These are phyloP conservation scores for Drepana falcataria DNA, from an alignment of 2,888 invertebrate species.

Conservation along the genomic window DNA sequence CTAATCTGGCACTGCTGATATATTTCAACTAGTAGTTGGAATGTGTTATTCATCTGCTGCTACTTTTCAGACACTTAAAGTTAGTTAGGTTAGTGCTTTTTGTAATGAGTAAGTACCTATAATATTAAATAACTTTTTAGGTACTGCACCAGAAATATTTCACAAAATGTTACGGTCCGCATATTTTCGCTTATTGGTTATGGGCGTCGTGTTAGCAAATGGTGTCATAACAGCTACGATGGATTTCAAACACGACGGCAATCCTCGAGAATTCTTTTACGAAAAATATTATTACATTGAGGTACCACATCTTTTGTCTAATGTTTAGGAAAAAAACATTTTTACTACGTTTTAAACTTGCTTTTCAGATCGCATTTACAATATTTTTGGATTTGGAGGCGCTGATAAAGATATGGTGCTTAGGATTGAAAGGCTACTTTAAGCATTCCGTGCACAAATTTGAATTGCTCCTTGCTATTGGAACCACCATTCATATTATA, in stretches of 20 bases:
- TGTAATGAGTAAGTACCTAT: too few relatives aligned
- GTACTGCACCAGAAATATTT: conserved; percentile 89
- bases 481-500: conserved; percentile 95
- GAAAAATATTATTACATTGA: conserved; percentile 96
- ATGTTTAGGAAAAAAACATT: background rate
- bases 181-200: conserved; percentile 94
- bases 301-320: conserved; percentile 45
- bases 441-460: conserved; percentile 98
- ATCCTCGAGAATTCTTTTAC: conserved; percentile 89
- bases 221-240: conserved; percentile 97
- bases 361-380: conserved; percentile 91
- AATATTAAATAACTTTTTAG: conserved; percentile 27
- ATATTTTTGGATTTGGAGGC: conserved; percentile 96
- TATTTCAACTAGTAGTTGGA: too few relatives aligned
- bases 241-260: conserved; percentile 94
- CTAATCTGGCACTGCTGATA: too few relatives aligned
- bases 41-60: too few relatives aligned
- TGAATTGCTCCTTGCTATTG: conserved; percentile 94
- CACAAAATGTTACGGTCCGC: conserved; percentile 93
- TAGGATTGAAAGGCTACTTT: conserved; percentile 96
- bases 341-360: background rate
- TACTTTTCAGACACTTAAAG: too few relatives aligned
- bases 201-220: conserved; percentile 96
- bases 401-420: conserved; percentile 97
- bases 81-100: too few relatives aligned